These are phyloP conservation scores for Laothoe populi DNA, from an alignment of 2,888 invertebrate species.

Conservation along the genomic window DNA sequence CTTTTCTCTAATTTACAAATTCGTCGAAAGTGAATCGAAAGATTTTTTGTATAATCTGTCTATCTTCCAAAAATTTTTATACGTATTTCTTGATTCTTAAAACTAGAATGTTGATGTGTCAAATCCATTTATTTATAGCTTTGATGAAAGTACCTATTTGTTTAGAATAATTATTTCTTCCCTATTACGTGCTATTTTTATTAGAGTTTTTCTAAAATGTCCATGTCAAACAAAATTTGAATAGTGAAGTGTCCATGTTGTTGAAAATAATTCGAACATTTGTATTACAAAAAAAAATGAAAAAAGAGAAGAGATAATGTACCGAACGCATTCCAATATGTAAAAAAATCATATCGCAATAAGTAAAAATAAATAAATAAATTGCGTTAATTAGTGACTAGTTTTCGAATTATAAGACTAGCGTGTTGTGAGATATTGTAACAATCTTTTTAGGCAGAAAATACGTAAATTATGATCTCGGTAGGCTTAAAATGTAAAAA, in stretches of 20 bases:
- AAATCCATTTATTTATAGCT: conserved; percentile 6
- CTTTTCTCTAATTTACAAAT: not conserved
- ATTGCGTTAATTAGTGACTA: not conserved
- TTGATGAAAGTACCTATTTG: not conserved
- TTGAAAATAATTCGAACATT: not conserved
- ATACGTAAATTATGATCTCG: not conserved
- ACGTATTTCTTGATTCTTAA: conserved; percentile 1
- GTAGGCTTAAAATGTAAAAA: not conserved
- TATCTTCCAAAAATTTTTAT: conserved; percentile 17
- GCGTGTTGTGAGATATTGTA: not conserved
- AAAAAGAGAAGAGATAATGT: too few relatives aligned
- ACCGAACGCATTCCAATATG: not conserved
- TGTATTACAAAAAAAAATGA: not conserved
- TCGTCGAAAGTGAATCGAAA: conserved; percentile 5
- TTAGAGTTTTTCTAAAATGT: conserved; percentile 12
- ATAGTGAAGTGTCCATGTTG: conserved; percentile 17
- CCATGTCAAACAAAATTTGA: not conserved
- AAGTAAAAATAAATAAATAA: not conserved
- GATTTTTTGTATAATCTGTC: not conserved
- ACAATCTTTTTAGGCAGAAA: not conserved
- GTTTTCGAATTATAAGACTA: not conserved
- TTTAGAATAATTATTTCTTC: not conserved
- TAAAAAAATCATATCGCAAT: not conserved
- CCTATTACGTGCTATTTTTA: conserved; percentile 13
- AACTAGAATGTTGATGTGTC: conserved; percentile 13